Percentiles rank a stretch among this genome's conserved stretches.
Evolutionary conservation across 1,140 invertebrate species (phyloP).

Genomic region (Lucilia cuprina): DNA sequence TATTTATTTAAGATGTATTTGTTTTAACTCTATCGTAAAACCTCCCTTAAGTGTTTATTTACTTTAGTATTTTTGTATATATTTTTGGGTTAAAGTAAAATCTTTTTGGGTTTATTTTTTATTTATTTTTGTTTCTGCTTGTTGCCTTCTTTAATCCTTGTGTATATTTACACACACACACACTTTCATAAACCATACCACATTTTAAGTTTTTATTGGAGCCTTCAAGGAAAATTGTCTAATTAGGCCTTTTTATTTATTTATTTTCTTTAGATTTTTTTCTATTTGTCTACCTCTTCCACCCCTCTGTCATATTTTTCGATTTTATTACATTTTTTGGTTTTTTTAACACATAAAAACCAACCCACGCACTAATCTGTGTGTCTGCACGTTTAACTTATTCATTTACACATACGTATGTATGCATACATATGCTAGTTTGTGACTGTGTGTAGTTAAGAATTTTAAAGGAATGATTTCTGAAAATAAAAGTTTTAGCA

Average conservation of each 20-base stretch:
- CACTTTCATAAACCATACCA: not conserved
- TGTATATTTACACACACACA: too few relatives aligned
- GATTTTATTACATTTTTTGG: not conserved
- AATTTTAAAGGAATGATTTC: not conserved
- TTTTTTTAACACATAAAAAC: not conserved
- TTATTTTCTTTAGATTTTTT: not conserved
- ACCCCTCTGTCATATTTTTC: not conserved
- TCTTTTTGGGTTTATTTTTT: not conserved
- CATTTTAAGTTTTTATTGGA: conserved; percentile 2
- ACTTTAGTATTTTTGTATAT: not conserved
- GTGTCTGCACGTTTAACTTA: not conserved
- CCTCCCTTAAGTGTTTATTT: conserved; percentile 16
- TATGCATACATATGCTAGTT: not conserved
- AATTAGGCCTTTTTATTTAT: conserved; percentile 12
- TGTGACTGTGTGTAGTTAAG: not conserved
- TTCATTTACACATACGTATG: not conserved
- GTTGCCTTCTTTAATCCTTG: not conserved
- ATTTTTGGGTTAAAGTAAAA: not conserved
- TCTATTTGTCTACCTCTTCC: not conserved
- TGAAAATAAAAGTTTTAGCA: too few relatives aligned
- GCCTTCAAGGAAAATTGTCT: conserved; percentile 13
- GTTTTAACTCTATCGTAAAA: not conserved
- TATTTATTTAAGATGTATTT: not conserved
- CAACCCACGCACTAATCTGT: not conserved
- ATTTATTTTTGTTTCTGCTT: not conserved